Evolutionary conservation across 23 tunicate species (phyloP).

Genomic region (Clavelina lepadiformis): DNA sequence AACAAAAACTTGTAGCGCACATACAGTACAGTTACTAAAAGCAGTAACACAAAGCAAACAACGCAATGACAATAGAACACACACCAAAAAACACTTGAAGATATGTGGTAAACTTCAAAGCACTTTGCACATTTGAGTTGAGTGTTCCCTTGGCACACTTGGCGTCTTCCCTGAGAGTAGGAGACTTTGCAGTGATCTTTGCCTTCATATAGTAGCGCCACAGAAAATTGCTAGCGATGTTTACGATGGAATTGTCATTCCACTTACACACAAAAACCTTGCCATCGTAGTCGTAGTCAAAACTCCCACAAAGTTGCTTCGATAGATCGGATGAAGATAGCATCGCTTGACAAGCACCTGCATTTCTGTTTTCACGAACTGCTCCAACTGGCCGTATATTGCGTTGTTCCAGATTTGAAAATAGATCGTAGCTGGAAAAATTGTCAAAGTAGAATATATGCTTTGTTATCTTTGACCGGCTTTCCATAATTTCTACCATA

Average conservation of each 20-base stretch:
- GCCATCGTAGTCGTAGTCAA: slow-evolving; percentile 5
- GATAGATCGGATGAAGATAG: not conserved
- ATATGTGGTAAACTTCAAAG: no score
- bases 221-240: slow-evolving; percentile 13
- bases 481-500: not conserved
- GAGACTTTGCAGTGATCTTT: no score
- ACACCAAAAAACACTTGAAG: no score
- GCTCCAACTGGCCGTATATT: not conserved
- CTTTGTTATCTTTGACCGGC: not conserved
- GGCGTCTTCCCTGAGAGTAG: no score
- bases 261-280: slow-evolving; percentile 8
- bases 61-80: no score
- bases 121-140: no score
- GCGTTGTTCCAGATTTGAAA: not conserved
- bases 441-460: slow-evolving; percentile 3
- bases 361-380: slow-evolving; percentile 7
- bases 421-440: not conserved
- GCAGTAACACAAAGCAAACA: no score
- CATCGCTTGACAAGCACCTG: not conserved
- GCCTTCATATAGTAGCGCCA: no score
- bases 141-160: no score
- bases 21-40: no score
- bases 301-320: not conserved
- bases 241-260: slow-evolving; percentile 8
- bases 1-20: no score